A percentile compares a stretch with the other conserved stretches of the same genome.
Evolutionary conservation across 2,888 invertebrate species (phyloP).

Genomic region (Agrotis puta): DNA sequence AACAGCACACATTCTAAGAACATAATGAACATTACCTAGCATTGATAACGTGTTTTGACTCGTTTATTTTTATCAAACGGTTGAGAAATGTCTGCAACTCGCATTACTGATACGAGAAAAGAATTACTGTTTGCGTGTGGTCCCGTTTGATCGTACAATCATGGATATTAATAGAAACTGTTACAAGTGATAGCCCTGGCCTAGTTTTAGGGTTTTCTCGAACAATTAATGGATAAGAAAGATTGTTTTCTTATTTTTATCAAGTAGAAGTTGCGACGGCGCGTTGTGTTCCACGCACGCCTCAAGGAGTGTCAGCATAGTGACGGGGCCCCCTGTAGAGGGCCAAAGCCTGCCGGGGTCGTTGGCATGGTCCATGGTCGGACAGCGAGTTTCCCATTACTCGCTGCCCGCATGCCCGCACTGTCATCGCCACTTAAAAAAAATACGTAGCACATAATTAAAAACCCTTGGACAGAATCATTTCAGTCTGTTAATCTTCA

Average conservation of each 20-base stretch:
- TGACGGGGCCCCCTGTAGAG: too few relatives aligned
- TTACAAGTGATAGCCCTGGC: constrained; percentile 17
- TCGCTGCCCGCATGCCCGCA: too few relatives aligned
- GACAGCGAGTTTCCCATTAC: too few relatives aligned
- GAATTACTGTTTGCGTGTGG: constrained; percentile 52
- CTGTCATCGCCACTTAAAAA: too few relatives aligned
- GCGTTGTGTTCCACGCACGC: too few relatives aligned
- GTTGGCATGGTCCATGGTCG: too few relatives aligned
- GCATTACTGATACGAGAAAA: constrained; percentile 48
- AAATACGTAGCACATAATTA: too few relatives aligned
- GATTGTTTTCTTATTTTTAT: neutral
- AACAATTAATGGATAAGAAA: neutral
- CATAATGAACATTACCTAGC: constrained; percentile 44
- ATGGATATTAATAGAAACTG: constrained; percentile 23
- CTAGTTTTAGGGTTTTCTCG: constrained; percentile 4
- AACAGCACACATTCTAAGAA: constrained; percentile 52
- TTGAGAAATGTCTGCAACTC: constrained; percentile 50
- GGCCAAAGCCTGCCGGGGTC: too few relatives aligned
- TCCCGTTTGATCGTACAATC: constrained; percentile 17
- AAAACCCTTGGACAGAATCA: too few relatives aligned
- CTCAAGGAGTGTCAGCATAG: too few relatives aligned
- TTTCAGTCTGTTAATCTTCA: too few relatives aligned
- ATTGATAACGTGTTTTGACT: constrained; percentile 63
- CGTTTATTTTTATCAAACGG: constrained; percentile 60
- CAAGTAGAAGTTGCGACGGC: neutral